These are phyloP conservation scores for Athalia rosae DNA, from an alignment of 2,888 invertebrate genomes.

Conservation along the genomic window DNA sequence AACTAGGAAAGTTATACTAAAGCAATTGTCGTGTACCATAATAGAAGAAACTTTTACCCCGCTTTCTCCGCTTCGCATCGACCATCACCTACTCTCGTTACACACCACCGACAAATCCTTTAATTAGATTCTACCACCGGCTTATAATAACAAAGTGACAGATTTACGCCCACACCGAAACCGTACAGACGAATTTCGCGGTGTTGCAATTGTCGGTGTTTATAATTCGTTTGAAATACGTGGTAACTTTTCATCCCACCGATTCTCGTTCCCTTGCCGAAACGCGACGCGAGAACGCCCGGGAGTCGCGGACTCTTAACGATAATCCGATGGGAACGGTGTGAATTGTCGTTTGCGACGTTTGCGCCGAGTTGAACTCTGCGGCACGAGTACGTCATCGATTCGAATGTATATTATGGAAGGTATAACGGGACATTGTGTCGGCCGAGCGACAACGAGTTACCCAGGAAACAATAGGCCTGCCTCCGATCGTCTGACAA, in stretches of 20 bases:
- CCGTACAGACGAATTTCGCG: too few species aligned
- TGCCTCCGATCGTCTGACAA: conserved; percentile 35
- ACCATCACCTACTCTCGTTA: too few species aligned
- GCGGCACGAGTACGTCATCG: conserved; percentile 9
- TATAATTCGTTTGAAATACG: too few species aligned
- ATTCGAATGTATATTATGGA: too few species aligned
- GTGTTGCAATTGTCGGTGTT: too few species aligned
- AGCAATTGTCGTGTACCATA: neutral
- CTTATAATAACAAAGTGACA: too few species aligned
- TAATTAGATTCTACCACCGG: too few species aligned
- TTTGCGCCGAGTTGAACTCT: neutral
- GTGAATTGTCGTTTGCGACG: conserved; percentile 8
- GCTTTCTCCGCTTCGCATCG: neutral
- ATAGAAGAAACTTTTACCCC: neutral
- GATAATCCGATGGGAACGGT: conserved; percentile 17
- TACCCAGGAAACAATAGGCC: conserved; percentile 27
- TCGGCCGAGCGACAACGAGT: conserved; percentile 13
- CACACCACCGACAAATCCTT: too few species aligned
- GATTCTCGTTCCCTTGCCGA: too few species aligned
- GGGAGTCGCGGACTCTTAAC: neutral
- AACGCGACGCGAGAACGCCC: neutral
- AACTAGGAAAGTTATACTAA: conserved; percentile 14
- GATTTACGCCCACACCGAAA: too few species aligned
- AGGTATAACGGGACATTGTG: conserved; percentile 35
- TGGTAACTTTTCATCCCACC: too few species aligned